Percentiles rank a stretch among this genome's conserved stretches.
Evolutionary conservation across 2,888 invertebrate genomes (phyloP).

Genomic region (Drosophila cyrtoloma): DNA sequence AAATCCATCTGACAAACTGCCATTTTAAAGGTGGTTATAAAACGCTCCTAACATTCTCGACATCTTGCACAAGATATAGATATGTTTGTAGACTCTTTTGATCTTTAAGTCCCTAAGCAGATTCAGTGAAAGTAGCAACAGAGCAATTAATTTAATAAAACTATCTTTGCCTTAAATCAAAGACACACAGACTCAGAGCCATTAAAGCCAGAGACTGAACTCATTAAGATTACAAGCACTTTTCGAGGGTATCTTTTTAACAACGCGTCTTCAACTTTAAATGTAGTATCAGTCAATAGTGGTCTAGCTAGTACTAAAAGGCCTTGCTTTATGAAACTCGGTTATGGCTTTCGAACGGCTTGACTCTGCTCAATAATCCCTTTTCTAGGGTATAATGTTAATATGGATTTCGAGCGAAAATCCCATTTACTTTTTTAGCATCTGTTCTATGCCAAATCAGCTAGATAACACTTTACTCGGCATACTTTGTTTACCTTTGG

Average conservation of each 20-base stretch:
- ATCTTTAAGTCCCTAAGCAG: conserved; percentile 2
- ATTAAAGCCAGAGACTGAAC: not conserved
- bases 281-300: not conserved
- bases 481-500: not conserved
- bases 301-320: not conserved
- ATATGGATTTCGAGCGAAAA: not conserved
- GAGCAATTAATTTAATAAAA: not conserved
- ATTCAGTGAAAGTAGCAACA: conserved; percentile 2
- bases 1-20: conserved; percentile 40
- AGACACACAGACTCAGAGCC: not conserved
- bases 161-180: not conserved
- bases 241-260: not conserved
- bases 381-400: too few species aligned
- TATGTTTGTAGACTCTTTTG: conserved; percentile 14
- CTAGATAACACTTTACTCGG: not conserved
- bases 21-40: conserved; percentile 3
- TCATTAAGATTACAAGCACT: not conserved
- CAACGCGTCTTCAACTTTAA: not conserved
- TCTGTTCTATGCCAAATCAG: not conserved
- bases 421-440: not conserved
- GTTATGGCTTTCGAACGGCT: too few species aligned
- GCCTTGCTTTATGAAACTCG: not conserved
- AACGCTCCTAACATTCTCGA: conserved; percentile 11
- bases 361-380: too few species aligned
- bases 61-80: conserved; percentile 20